phyloP scores from a whole-genome alignment of 92 coral and sea anemone genomes.

The Scolanthus callimorphus region DNA sequence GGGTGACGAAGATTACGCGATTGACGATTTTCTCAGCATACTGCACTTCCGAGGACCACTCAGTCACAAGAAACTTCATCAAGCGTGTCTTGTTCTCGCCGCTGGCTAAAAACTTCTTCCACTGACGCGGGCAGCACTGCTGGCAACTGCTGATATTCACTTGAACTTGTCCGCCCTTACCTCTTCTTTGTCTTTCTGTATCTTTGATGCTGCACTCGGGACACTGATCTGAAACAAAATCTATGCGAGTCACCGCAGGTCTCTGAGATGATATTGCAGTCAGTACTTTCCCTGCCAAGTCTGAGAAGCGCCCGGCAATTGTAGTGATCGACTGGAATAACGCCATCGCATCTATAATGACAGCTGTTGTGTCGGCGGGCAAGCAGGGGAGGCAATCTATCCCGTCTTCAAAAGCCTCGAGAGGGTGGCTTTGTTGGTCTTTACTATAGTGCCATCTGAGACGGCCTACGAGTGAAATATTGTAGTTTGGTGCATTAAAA shows the following conservation, averaged over 20 bases:
- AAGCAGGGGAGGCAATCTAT: slow-evolving; percentile 25
- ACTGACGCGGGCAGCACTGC: slow-evolving; percentile 41
- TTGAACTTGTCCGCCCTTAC: slow-evolving; percentile 17
- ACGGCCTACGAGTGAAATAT: too few relatives aligned
- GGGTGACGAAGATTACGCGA: slow-evolving; percentile 11
- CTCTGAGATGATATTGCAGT: too few relatives aligned
- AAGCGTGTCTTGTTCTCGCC: slow-evolving; percentile 34
- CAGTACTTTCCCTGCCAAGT: too few relatives aligned
- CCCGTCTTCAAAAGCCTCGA: slow-evolving; percentile 31
- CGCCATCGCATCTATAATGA: too few relatives aligned
- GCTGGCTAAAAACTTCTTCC: slow-evolving; percentile 26
- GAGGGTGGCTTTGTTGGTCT: slow-evolving; percentile 49
- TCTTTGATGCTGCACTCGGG: too few relatives aligned
- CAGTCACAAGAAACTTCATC: slow-evolving; percentile 14
- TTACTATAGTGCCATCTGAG: too few relatives aligned
- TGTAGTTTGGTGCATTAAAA: too few relatives aligned
- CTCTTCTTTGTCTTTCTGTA: slow-evolving; percentile 17
- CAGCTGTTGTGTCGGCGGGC: slow-evolving; percentile 36
- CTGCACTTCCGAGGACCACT: slow-evolving; percentile 14
- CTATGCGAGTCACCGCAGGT: too few relatives aligned
- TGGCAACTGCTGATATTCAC: slow-evolving; percentile 23
- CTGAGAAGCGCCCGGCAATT: slow-evolving; percentile 42
- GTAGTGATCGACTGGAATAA: slow-evolving; percentile 30
- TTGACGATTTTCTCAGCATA: slow-evolving; percentile 5
- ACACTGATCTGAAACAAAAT: too few relatives aligned